Conservation (phyloP, 1,140 invertebrate genomes). For the Caenorhabditis elegans region DNA sequence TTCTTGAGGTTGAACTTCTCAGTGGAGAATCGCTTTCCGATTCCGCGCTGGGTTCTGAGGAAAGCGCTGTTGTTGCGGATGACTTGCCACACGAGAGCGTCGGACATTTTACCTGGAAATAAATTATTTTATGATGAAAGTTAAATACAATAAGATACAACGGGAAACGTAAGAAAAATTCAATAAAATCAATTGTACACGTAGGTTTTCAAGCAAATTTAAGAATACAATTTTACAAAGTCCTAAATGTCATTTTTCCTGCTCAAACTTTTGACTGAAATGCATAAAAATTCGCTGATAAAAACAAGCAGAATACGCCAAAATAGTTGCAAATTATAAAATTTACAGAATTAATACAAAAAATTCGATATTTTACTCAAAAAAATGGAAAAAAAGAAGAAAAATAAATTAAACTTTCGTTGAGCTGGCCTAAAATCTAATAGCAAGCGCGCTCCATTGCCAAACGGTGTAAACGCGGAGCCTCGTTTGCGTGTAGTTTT, state of each 20-base stretch:
- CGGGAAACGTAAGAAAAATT: too few relatives aligned
- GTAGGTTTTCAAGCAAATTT: too few relatives aligned
- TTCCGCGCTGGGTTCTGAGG: constrained; percentile 42
- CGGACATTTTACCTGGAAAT: constrained; percentile 48
- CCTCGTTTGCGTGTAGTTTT: not conserved
- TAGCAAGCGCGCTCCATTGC: not conserved
- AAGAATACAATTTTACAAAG: too few relatives aligned
- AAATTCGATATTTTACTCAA: too few relatives aligned
- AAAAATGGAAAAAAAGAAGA: not conserved
- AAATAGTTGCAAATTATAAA: too few relatives aligned
- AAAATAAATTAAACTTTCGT: not conserved
- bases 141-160: not conserved
- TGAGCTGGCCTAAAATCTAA: not conserved
- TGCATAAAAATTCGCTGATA: too few relatives aligned
- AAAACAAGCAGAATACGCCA: too few relatives aligned
- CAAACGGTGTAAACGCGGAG: not conserved
- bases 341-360: too few relatives aligned
- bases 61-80: constrained; percentile 46
- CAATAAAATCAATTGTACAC: too few relatives aligned
- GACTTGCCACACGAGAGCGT: constrained; percentile 45
- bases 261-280: too few relatives aligned
- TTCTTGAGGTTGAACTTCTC: constrained; percentile 48
- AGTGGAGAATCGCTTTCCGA: constrained; percentile 41
- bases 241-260: too few relatives aligned
- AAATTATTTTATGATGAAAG: not conserved